A percentile compares a stretch with the other conserved stretches of the same genome.
Evolutionary conservation across 1,140 invertebrate genomes (phyloP).

Genomic region (Agraylea sexmaculata): DNA sequence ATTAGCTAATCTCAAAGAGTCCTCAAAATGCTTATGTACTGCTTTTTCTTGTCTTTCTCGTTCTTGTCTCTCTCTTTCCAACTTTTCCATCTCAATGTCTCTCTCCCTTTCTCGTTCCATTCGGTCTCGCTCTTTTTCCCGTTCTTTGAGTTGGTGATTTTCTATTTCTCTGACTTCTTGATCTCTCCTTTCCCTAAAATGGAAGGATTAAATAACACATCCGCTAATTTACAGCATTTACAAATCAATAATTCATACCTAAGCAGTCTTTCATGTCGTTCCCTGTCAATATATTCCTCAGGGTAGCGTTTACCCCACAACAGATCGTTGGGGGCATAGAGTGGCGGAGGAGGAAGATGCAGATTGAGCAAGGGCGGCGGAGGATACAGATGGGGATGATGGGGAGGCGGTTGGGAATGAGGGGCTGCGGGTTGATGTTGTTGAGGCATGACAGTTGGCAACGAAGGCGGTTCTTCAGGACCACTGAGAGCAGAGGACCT

Average conservation of each 20-base stretch:
- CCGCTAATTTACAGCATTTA: background rate
- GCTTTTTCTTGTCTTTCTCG: conserved; percentile 51
- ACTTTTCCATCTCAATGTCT: conserved; percentile 40
- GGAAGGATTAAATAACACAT: conserved; percentile 16
- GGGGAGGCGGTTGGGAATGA: conserved; percentile 16
- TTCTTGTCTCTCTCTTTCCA: conserved; percentile 40
- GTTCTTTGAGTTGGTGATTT: conserved; percentile 31
- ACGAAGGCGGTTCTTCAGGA: conserved; percentile 40
- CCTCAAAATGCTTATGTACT: conserved; percentile 83
- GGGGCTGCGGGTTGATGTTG: conserved; percentile 14
- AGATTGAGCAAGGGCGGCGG: conserved; percentile 27
- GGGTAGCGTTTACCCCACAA: conserved; percentile 29
- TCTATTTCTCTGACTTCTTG: conserved; percentile 34
- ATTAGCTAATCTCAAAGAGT: conserved; percentile 68
- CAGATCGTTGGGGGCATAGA: conserved; percentile 31
- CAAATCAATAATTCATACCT: conserved; percentile 25
- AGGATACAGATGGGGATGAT: conserved; percentile 29
- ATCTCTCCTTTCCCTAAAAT: conserved; percentile 50
- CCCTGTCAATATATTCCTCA: conserved; percentile 35
- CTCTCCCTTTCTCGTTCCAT: conserved; percentile 41
- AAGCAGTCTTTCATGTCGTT: conserved; percentile 40
- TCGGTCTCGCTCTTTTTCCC: conserved; percentile 40
- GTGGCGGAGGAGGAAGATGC: conserved; percentile 28
- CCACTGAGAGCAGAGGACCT: conserved; percentile 50
- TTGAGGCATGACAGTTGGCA: conserved; percentile 23